Evolutionary conservation across 1,140 invertebrate species (phyloP).

Genomic region (Liolophura sinensis): DNA sequence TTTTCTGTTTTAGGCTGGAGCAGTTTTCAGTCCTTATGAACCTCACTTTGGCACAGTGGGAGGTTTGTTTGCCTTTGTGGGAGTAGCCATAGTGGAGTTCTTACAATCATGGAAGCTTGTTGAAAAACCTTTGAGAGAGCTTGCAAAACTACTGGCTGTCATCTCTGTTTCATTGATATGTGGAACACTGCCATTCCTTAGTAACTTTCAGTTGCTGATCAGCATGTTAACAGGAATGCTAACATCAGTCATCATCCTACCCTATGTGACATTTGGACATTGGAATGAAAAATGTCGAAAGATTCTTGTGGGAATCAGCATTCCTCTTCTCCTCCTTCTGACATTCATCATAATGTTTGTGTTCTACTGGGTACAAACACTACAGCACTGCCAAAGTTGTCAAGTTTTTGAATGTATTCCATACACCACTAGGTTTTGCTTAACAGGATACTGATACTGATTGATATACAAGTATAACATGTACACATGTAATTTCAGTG

Average conservation of each 20-base stretch:
- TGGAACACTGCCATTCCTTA: conserved; percentile 43
- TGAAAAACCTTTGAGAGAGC: conserved; percentile 25
- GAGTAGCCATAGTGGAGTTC: conserved; percentile 40
- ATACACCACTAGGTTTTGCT: conserved; percentile 35
- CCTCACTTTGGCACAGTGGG: conserved; percentile 41
- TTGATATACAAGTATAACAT: no score
- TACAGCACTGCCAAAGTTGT: conserved; percentile 24
- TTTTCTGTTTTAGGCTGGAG: conserved; percentile 27
- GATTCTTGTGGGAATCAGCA: conserved; percentile 15
- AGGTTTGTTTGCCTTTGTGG: conserved; percentile 36
- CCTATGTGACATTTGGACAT: conserved; percentile 41
- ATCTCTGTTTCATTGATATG: conserved; percentile 26
- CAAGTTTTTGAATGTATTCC: conserved; percentile 35
- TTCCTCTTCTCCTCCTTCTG: conserved; percentile 18
- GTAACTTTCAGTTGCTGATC: conserved; percentile 30
- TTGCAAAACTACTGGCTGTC: conserved; percentile 31
- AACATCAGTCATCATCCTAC: conserved; percentile 31
- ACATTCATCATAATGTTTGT: conserved; percentile 20
- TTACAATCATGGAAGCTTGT: conserved; percentile 44
- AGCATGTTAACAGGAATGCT: conserved; percentile 36
- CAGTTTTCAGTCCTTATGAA: conserved; percentile 29
- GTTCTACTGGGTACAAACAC: conserved; percentile 28
- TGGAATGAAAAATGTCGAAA: conserved; percentile 14
- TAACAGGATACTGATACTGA: no score
- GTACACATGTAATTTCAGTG: no score